A percentile compares a stretch with the other conserved stretches of the same genome.
Conservation (phyloP, 2,113 vertebrate species). For the Megaptera novaeangliae region DNA sequence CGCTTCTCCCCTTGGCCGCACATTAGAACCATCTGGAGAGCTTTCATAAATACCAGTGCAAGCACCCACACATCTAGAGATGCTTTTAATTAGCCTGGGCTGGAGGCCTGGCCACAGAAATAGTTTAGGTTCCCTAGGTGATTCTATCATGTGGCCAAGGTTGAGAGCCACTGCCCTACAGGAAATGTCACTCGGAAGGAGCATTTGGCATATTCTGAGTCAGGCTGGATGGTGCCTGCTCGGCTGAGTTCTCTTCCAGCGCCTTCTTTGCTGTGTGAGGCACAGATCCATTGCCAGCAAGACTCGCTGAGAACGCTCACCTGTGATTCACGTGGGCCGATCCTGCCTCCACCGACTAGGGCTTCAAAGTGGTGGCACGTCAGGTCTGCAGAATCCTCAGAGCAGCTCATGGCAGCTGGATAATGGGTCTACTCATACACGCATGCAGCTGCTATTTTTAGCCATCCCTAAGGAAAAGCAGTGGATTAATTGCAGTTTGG, state of each 20-base stretch:
- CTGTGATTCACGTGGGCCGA: rapidly evolving
- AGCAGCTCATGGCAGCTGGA: not conserved
- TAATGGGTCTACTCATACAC: rapidly evolving
- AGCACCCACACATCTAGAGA: not conserved
- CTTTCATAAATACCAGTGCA: not conserved
- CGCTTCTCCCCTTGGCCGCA: not conserved
- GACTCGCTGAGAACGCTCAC: not conserved
- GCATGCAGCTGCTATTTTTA: not conserved
- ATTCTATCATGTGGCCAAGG: not conserved
- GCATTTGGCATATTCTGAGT: not conserved
- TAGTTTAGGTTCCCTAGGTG: not conserved
- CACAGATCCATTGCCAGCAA: not conserved
- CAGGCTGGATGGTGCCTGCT: not conserved
- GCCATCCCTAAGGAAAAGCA: not conserved
- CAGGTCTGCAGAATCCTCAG: not conserved
- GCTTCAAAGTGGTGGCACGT: not conserved
- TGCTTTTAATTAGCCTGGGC: not conserved
- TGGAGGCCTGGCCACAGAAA: not conserved
- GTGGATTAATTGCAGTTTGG: not conserved
- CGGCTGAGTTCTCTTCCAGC: not conserved
- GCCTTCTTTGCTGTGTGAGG: not conserved
- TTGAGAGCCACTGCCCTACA: not conserved
- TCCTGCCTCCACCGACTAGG: not conserved
- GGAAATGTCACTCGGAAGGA: not conserved
- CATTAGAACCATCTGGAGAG: not conserved